Conservation (phyloP, 2,797 vertebrate genomes). For the Chelmon rostratus region DNA sequence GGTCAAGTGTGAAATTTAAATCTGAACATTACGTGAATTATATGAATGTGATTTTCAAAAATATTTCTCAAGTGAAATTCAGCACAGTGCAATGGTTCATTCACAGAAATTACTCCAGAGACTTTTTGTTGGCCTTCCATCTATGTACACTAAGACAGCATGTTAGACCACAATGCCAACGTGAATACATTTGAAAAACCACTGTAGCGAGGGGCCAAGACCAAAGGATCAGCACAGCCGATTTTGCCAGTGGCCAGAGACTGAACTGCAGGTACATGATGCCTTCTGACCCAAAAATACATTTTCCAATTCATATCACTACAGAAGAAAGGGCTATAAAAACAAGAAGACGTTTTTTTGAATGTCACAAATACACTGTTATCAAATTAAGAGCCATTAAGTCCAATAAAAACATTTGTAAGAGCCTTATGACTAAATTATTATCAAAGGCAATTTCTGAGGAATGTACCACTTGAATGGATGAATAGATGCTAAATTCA, state of each 20-base stretch:
- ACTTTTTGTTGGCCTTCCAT: not conserved
- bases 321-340: not conserved
- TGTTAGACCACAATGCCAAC: not conserved
- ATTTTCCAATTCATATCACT: not conserved
- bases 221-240: not conserved
- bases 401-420: not conserved
- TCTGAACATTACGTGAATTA: not conserved
- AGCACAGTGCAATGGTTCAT: not conserved
- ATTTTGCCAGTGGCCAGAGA: not conserved
- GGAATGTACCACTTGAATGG: not conserved
- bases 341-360: not conserved
- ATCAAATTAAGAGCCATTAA: not conserved
- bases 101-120: not conserved
- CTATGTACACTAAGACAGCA: not conserved
- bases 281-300: not conserved
- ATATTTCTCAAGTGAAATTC: not conserved
- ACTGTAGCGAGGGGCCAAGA: not conserved
- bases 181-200: not conserved
- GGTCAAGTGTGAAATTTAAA: not conserved
- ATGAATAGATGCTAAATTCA: not conserved
- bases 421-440: not conserved
- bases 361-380: not conserved
- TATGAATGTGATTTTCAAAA: not conserved
- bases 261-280: not conserved
- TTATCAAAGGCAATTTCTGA: not conserved